Conservation (phyloP, 2,113 vertebrate genomes). For the Tyrannus savana region DNA sequence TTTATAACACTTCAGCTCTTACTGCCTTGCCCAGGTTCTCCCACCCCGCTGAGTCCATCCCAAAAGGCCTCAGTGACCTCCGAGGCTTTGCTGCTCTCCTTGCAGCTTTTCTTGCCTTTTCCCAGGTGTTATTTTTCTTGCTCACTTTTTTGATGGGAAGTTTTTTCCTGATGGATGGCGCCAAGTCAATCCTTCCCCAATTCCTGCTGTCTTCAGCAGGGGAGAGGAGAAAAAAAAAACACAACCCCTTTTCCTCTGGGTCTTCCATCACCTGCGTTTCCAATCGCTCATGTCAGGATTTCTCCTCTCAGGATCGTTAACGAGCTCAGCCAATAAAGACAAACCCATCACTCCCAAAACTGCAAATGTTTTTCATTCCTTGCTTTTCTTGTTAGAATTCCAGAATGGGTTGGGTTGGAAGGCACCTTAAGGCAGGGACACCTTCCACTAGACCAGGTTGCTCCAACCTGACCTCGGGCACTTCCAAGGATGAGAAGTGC, state of each 20-base stretch:
- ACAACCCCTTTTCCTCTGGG: not conserved
- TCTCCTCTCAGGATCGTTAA: slow-evolving; percentile 24
- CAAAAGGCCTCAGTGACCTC: not conserved
- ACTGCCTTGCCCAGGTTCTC: not conserved
- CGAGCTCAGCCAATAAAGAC: not conserved
- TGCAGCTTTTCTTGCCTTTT: not conserved
- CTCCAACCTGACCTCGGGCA: accelerated
- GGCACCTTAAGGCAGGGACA: not conserved
- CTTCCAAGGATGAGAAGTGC: not conserved
- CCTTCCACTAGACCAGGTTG: accelerated
- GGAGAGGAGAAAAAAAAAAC: not conserved
- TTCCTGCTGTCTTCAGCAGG: slow-evolving; percentile 61
- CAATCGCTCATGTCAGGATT: slow-evolving; percentile 55
- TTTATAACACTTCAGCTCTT: not conserved
- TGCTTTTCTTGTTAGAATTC: not conserved
- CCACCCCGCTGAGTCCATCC: not conserved
- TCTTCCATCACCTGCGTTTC: slow-evolving; percentile 48
- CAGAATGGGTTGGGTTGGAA: not conserved
- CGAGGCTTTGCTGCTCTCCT: not conserved
- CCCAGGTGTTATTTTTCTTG: slow-evolving; percentile 44
- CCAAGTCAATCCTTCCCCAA: slow-evolving; percentile 45
- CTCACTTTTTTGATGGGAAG: slow-evolving; percentile 59
- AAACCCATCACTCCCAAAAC: slow-evolving; percentile 13
- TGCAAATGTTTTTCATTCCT: not conserved
- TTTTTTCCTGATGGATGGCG: slow-evolving; percentile 64